phyloP scores from a whole-genome alignment of 2,888 invertebrate species.

The Steinernema carpocapsae region DNA sequence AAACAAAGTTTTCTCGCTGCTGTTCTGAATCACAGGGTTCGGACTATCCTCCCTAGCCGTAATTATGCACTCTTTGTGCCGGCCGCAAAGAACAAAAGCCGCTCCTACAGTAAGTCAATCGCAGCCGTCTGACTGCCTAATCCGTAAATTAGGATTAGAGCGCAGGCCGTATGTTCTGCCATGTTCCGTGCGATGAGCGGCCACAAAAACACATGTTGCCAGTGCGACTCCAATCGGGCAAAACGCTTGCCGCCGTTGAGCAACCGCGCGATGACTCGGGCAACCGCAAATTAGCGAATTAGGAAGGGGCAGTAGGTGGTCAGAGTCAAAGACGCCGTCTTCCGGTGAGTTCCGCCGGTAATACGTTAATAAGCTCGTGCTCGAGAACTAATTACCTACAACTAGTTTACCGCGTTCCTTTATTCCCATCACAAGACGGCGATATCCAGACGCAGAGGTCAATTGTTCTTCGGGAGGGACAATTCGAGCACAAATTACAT shows the following conservation, averaged over 20 bases:
- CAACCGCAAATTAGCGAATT: constrained; percentile 32
- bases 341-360: constrained; percentile 35
- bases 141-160: constrained; percentile 30
- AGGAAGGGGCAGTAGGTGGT: constrained; percentile 26
- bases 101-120: constrained; percentile 9
- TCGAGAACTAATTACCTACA: constrained; percentile 34
- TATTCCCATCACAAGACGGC: not conserved
- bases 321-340: constrained; percentile 31
- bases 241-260: constrained; percentile 5
- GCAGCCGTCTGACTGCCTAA: constrained; percentile 22
- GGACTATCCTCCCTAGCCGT: too few relatives aligned
- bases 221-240: constrained; percentile 15
- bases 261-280: constrained; percentile 26
- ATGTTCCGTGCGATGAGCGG: constrained; percentile 18
- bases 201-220: constrained; percentile 28
- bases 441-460: too few relatives aligned
- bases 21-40: too few relatives aligned
- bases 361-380: constrained; percentile 33
- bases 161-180: constrained; percentile 29
- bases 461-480: not conserved
- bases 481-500: constrained; percentile 27
- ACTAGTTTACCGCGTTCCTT: constrained; percentile 30
- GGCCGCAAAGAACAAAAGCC: constrained; percentile 8
- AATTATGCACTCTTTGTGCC: constrained; percentile 6
- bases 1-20: too few relatives aligned